A percentile compares a stretch with the other conserved stretches of the same genome.
Conservation (phyloP, 2,113 vertebrate species). For the Trogon melanurus region DNA sequence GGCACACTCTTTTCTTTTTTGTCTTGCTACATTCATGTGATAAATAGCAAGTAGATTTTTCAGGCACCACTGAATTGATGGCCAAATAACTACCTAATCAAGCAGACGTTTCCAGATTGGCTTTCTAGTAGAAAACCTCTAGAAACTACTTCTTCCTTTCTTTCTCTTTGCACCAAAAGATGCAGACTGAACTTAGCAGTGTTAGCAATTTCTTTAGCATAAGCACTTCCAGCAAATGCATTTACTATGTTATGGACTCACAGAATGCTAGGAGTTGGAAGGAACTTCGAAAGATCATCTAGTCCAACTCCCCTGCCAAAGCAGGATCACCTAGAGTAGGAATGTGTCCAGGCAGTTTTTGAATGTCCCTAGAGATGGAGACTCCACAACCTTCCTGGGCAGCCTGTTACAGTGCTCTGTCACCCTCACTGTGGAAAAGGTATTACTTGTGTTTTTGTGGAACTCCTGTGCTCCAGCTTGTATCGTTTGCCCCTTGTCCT, state of each 20-base stretch:
- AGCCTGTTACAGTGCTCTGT: too few species aligned
- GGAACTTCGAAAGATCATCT: too few species aligned
- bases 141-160: neutral
- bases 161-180: neutral
- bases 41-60: neutral
- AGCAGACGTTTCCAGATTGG: neutral
- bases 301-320: too few species aligned
- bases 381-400: too few species aligned
- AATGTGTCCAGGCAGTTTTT: too few species aligned
- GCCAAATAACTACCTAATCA: neutral
- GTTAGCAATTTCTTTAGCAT: neutral
- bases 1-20: neutral
- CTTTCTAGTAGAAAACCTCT: neutral
- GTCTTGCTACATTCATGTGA: neutral
- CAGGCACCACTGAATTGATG: neutral
- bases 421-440: too few species aligned
- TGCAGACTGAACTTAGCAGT: neutral
- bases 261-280: too few species aligned
- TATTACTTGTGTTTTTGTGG: too few species aligned
- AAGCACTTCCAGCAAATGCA: neutral
- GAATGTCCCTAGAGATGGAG: too few species aligned
- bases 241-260: neutral
- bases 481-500: too few species aligned
- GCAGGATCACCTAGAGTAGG: too few species aligned
- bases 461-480: too few species aligned